Conservation (phyloP, 2,113 vertebrate genomes). For the Cynoglossus semilaevis region DNA sequence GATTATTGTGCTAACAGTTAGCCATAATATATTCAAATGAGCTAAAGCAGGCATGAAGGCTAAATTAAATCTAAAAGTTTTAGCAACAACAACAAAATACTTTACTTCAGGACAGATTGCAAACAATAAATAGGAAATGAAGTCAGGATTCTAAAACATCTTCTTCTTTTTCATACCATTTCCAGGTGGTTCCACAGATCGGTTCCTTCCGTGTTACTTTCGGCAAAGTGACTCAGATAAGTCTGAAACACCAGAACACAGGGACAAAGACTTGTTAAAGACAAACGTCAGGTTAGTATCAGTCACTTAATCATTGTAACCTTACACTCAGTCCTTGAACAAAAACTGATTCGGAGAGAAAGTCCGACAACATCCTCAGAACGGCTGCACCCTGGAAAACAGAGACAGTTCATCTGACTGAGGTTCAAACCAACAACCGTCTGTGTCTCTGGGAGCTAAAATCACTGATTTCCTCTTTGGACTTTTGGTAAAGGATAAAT, state of each 20-base stretch:
- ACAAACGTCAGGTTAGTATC: background rate
- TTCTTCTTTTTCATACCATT: slow-evolving; percentile 55
- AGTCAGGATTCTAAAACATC: background rate
- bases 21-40: no score
- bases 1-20: no score
- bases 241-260: slow-evolving; percentile 43
- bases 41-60: no score
- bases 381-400: slow-evolving; percentile 86
- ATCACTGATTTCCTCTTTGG: no score
- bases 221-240: slow-evolving; percentile 78
- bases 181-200: slow-evolving; percentile 87
- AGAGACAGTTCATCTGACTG: background rate
- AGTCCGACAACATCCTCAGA: slow-evolving; percentile 88
- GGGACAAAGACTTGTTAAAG: background rate
- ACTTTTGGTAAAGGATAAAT: no score
- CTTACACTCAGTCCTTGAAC: slow-evolving; percentile 81
- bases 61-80: no score
- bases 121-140: background rate
- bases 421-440: no score
- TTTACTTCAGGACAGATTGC: no score
- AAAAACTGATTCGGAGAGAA: slow-evolving; percentile 84
- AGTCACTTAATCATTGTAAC: background rate
- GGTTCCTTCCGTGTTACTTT: slow-evolving; percentile 78
- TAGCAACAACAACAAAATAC: no score
- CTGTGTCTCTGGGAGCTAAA: no score